A percentile compares a stretch with the other conserved stretches of the same genome.
Evolutionary conservation across 1,140 invertebrate genomes (phyloP).

Genomic region (Hyposmocoma kahamanoa): DNA sequence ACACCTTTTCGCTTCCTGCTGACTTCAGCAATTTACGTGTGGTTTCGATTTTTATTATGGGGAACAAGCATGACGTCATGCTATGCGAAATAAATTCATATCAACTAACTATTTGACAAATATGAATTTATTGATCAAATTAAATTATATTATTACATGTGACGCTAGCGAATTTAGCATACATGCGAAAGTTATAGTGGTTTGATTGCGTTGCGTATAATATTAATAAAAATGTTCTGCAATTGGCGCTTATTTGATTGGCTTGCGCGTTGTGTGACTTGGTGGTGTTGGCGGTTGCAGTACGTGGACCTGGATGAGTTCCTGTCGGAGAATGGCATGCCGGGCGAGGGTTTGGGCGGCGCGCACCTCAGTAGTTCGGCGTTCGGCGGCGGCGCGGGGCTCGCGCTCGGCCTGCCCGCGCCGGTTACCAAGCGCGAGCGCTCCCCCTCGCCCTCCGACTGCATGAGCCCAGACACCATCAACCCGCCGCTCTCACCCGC

Average conservation of each 20-base stretch:
- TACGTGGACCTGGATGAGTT: constrained; percentile 98
- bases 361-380: constrained; percentile 75
- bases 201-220: too few species aligned
- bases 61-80: constrained; percentile 1
- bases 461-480: constrained; percentile 88
- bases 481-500: constrained; percentile 87
- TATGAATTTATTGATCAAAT: neutral
- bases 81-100: neutral
- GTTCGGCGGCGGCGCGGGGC: constrained; percentile 70
- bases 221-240: too few species aligned
- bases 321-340: constrained; percentile 93
- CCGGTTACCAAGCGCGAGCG: constrained; percentile 82
- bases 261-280: constrained; percentile 16
- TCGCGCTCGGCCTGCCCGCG: constrained; percentile 75
- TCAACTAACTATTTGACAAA: neutral
- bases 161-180: constrained; percentile 13
- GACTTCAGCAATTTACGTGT: neutral
- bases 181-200: constrained; percentile 12
- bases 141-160: neutral
- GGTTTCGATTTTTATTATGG: neutral
- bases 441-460: constrained; percentile 88
- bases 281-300: constrained; percentile 74
- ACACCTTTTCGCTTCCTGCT: constrained; percentile 4
- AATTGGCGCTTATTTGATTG: too few species aligned
- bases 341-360: constrained; percentile 82